These are phyloP conservation scores for Harmothoe impar DNA, from an alignment of 2,888 invertebrate species.

Conservation along the genomic window DNA sequence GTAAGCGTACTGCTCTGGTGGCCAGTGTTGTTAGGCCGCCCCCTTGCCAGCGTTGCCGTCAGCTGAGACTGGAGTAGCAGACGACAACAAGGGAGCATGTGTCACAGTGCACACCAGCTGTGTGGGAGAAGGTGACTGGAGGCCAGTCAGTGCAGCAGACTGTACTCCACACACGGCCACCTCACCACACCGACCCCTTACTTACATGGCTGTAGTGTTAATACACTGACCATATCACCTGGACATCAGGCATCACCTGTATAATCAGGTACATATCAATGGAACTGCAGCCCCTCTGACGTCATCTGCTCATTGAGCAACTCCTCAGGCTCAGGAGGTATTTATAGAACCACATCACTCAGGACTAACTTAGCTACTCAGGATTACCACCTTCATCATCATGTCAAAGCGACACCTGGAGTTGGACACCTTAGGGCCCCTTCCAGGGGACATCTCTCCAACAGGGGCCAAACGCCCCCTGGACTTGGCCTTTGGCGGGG, in stretches of 20 bases:
- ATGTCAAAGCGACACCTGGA: constrained; percentile 31
- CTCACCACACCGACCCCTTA: neutral
- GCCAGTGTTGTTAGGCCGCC: neutral
- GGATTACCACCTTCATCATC: neutral
- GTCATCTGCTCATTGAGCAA: neutral
- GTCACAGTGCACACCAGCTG: neutral
- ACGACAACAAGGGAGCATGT: constrained; percentile 20
- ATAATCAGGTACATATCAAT: neutral
- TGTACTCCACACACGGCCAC: neutral
- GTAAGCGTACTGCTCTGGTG: no score
- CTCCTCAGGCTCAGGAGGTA: neutral
- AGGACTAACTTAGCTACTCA: neutral
- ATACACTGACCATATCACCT: no score
- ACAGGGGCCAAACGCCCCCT: constrained; percentile 50
- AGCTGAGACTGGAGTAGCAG: neutral
- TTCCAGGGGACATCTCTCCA: constrained; percentile 42
- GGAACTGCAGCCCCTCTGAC: neutral
- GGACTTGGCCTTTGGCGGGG: constrained; percentile 50
- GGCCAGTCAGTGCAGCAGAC: neutral
- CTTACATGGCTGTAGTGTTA: neutral
- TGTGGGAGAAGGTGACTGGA: constrained; percentile 15
- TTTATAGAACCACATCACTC: no score
- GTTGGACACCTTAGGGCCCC: constrained; percentile 32
- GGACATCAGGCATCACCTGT: no score
- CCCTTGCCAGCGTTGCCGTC: neutral